Evolutionary conservation across 2,888 invertebrate species (phyloP).

Genomic region (Rhogogaster chlorosoma): DNA sequence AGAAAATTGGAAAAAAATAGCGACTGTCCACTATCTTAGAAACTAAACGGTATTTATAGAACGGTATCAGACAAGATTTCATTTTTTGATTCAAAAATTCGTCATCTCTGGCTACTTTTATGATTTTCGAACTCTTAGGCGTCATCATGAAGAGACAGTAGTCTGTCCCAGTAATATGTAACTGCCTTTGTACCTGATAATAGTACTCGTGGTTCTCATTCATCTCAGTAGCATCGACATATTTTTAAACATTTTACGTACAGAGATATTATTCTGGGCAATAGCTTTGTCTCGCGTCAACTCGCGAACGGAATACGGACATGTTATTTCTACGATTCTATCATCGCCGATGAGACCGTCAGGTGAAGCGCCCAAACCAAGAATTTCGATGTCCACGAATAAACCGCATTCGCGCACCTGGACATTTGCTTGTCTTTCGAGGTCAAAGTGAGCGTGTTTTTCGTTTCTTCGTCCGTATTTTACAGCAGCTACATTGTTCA

Average conservation of each 20-base stretch:
- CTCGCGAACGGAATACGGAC: slow-evolving; percentile 51
- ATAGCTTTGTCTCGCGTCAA: slow-evolving; percentile 52
- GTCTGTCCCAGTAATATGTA: slow-evolving; percentile 57
- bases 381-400: slow-evolving; percentile 60
- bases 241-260: slow-evolving; percentile 46
- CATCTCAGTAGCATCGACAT: slow-evolving; percentile 49
- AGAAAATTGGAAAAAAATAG: too few species aligned
- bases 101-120: too few species aligned
- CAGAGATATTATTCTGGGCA: background rate
- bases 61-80: too few species aligned
- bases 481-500: slow-evolving; percentile 52
- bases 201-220: slow-evolving; percentile 56
- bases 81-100: too few species aligned
- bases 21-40: too few species aligned
- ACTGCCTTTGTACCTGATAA: slow-evolving; percentile 62
- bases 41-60: too few species aligned
- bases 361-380: slow-evolving; percentile 60
- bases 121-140: too few species aligned
- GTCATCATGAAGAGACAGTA: slow-evolving; percentile 61
- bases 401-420: slow-evolving; percentile 61
- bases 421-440: too few species aligned
- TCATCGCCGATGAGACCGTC: slow-evolving; percentile 63
- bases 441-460: slow-evolving; percentile 52
- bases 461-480: slow-evolving; percentile 57
- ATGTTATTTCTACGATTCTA: too few species aligned